Percentiles rank a stretch among this genome's conserved stretches.
phyloP scores from a whole-genome alignment of 2,888 invertebrate species.

The Suillia variegata region DNA sequence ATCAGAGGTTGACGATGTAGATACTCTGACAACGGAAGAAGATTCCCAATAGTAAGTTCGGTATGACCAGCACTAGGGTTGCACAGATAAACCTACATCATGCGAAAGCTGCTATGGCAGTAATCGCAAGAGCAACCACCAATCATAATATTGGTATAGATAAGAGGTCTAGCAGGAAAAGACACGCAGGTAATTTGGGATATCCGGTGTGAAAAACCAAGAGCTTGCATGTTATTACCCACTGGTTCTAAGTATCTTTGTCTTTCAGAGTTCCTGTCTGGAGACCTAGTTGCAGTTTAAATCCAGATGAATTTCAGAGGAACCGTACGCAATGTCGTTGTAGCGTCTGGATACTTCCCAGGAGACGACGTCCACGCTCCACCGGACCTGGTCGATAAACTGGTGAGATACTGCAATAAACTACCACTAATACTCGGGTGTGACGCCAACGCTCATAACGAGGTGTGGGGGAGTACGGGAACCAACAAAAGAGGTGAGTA shows the following conservation, averaged over 20 bases:
- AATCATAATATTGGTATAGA: too few species aligned
- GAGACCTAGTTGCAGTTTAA: background rate
- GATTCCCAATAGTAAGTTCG: too few species aligned
- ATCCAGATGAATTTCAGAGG: conserved; percentile 6
- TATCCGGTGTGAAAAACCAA: background rate
- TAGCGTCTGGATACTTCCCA: background rate
- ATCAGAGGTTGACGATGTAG: too few species aligned
- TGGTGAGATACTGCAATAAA: background rate
- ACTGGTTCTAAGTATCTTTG: background rate
- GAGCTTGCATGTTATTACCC: background rate
- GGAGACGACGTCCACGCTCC: background rate
- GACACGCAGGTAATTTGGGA: conserved; percentile 5
- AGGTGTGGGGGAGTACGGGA: background rate
- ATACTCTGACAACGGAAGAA: too few species aligned
- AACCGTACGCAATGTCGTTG: background rate
- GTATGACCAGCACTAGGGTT: too few species aligned
- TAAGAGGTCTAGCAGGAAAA: background rate
- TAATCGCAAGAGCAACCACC: conserved; percentile 4
- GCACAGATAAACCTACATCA: too few species aligned
- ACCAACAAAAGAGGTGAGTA: background rate
- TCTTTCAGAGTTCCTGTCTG: conserved; percentile 9
- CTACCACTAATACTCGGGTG: background rate
- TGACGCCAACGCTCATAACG: background rate
- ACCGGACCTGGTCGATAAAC: background rate
- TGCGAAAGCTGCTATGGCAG: background rate